These are phyloP conservation scores for Trialeurodes vaporariorum DNA, from an alignment of 1,140 invertebrate species.

Conservation along the genomic window DNA sequence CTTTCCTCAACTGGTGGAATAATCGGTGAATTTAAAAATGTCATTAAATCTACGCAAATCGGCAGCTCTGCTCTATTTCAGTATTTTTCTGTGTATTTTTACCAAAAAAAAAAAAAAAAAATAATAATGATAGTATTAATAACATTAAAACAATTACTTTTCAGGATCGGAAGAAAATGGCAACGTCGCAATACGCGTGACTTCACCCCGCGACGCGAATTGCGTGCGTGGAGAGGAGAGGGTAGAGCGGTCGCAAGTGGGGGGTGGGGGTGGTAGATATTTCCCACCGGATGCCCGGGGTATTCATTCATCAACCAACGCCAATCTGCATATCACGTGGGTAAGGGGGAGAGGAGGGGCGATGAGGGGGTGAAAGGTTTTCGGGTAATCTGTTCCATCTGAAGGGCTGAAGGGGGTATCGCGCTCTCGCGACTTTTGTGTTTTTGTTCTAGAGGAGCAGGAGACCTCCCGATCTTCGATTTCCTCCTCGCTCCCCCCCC, in stretches of 20 bases:
- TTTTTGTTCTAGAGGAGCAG: conserved; percentile 6
- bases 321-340: neutral
- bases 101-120: too few species aligned
- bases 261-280: neutral
- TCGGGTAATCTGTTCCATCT: conserved; percentile 1
- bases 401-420: too few species aligned
- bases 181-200: too few species aligned
- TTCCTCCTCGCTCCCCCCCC: conserved; percentile 15
- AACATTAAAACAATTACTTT: too few species aligned
- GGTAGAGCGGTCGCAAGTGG: neutral
- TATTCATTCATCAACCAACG: neutral
- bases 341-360: neutral
- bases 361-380: neutral
- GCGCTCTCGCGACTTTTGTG: neutral
- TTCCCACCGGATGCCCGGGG: neutral
- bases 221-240: neutral
- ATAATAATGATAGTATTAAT: too few species aligned
- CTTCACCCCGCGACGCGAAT: too few species aligned
- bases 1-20: too few species aligned
- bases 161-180: too few species aligned
- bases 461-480: conserved; percentile 23
- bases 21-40: too few species aligned
- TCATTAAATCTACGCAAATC: too few species aligned
- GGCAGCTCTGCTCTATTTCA: too few species aligned
- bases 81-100: too few species aligned